phyloP scores from a whole-genome alignment of 2,797 vertebrate species.

The Rhinophrynus dorsalis region DNA sequence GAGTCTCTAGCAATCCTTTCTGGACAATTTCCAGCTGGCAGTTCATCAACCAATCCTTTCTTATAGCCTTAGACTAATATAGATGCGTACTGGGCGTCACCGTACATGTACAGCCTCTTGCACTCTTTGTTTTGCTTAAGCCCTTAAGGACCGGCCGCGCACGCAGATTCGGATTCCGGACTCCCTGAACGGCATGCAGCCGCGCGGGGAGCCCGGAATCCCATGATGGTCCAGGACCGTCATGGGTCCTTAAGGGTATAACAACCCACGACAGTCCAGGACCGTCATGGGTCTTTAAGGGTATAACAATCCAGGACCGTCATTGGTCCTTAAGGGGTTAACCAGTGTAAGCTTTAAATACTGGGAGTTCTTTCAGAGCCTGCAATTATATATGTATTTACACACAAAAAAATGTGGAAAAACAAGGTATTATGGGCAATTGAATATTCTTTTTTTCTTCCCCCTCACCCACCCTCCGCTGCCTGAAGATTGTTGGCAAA shows the following conservation, averaged over 20 bases:
- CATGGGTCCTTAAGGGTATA: too few relatives aligned
- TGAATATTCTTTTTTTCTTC: constrained; percentile 74
- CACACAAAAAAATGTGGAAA: constrained; percentile 52
- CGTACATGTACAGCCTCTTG: constrained; percentile 93
- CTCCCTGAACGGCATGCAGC: too few relatives aligned
- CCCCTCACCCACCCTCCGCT: constrained; percentile 83
- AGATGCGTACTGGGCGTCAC: constrained; percentile 80
- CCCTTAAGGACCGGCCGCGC: too few relatives aligned
- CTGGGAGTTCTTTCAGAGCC: constrained; percentile 87
- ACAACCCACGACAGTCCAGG: too few relatives aligned
- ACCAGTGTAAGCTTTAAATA: constrained; percentile 96
- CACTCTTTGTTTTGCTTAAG: constrained; percentile 94
- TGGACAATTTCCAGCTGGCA: constrained; percentile 88
- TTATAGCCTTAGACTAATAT: constrained; percentile 87
- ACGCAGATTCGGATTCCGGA: too few relatives aligned
- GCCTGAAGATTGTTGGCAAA: constrained; percentile 61
- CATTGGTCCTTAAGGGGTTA: too few relatives aligned
- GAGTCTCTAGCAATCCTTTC: too few relatives aligned
- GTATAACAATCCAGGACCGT: too few relatives aligned
- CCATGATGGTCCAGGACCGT: too few relatives aligned
- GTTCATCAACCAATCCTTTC: constrained; percentile 96
- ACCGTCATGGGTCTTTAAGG: too few relatives aligned
- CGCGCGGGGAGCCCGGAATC: too few relatives aligned
- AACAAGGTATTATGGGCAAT: constrained; percentile 77
- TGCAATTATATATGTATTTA: constrained; percentile 76